These are phyloP conservation scores for Columba janthina DNA, from an alignment of 2,113 vertebrate genomes.

Conservation along the genomic window DNA sequence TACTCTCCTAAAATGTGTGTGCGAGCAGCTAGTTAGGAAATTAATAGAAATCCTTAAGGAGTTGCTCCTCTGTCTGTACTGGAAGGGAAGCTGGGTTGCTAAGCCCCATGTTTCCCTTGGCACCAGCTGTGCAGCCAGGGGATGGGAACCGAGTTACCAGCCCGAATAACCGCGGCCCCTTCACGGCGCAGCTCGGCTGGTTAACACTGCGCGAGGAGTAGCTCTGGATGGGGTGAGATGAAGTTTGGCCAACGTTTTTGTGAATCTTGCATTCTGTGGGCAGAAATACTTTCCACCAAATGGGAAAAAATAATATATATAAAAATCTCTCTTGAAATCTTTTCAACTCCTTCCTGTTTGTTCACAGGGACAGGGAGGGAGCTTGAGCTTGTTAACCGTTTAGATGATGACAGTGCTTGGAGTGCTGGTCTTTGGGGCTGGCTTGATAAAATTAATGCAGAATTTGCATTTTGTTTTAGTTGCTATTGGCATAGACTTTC, in stretches of 20 bases:
- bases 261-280: slow-evolving; percentile 43
- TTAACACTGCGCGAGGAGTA: not conserved
- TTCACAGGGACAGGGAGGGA: not conserved
- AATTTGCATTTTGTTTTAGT: not conserved
- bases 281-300: slow-evolving; percentile 55
- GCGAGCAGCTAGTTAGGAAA: not conserved
- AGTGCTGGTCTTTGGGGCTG: slow-evolving; percentile 13
- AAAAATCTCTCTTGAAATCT: not conserved
- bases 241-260: slow-evolving; percentile 46
- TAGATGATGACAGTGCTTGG: not conserved
- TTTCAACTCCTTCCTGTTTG: slow-evolving; percentile 36
- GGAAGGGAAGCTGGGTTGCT: not conserved
- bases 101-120: not conserved
- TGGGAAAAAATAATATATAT: not conserved
- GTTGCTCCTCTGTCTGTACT: not conserved
- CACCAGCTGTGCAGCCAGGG: not conserved
- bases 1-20: not conserved
- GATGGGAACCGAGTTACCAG: not conserved
- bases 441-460: not conserved
- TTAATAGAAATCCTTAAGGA: not conserved
- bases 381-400: slow-evolving; percentile 1
- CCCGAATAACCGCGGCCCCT: not conserved
- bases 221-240: not conserved
- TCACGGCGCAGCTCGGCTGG: not conserved
- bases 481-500: not conserved